phyloP scores from a whole-genome alignment of 2,113 vertebrate genomes.

The Australoheros scitulus region DNA sequence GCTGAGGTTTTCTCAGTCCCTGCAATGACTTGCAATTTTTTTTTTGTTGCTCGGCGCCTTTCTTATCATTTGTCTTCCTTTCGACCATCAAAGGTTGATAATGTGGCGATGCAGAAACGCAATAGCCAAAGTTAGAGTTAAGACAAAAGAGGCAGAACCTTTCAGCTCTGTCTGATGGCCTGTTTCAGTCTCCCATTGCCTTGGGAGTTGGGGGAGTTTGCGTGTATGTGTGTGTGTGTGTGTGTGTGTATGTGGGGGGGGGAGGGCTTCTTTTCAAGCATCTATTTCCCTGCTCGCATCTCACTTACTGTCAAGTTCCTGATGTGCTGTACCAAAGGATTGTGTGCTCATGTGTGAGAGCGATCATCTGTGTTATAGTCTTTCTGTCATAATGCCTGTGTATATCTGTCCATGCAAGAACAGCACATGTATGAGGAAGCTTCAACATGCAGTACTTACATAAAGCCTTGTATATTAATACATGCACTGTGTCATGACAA shows the following conservation, averaged over 20 bases:
- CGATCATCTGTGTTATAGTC: background rate
- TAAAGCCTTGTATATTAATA: background rate
- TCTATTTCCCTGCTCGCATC: constrained; percentile 18
- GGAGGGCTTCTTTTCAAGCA: constrained; percentile 1
- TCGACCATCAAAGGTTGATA: constrained; percentile 17
- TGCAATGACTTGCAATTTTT: constrained; percentile 24
- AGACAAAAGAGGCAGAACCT: constrained; percentile 38
- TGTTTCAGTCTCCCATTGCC: constrained; percentile 48
- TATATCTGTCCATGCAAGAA: background rate
- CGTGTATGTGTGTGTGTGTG: background rate
- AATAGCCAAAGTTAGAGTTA: constrained; percentile 31
- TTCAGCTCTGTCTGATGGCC: constrained; percentile 38
- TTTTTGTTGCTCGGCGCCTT: constrained; percentile 36
- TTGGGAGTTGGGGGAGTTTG: background rate
- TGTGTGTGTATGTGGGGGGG: background rate
- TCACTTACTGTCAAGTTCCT: constrained; percentile 48
- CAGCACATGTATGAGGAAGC: background rate
- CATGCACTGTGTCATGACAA: background rate
- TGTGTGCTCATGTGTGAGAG: background rate
- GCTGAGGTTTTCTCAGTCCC: constrained; percentile 18
- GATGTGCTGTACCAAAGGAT: background rate
- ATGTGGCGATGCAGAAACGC: constrained; percentile 12
- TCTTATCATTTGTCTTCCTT: constrained; percentile 29
- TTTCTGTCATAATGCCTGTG: background rate
- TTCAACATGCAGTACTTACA: background rate